phyloP scores from a whole-genome alignment of 2,113 vertebrate species.

The Bubo blakistoni region DNA sequence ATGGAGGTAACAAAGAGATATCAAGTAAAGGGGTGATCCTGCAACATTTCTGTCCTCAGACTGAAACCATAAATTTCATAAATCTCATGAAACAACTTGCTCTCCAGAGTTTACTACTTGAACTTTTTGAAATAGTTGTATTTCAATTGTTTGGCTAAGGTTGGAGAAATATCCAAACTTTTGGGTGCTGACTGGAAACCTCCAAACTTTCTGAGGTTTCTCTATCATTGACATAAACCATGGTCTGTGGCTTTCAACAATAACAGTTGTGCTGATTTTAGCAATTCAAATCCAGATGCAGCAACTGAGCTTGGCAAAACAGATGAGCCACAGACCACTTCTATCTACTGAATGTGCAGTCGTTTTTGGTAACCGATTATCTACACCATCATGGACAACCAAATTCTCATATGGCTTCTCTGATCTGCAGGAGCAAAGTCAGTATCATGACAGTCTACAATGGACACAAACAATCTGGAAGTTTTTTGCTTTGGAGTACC shows the following conservation, averaged over 20 bases:
- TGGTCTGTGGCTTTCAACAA: slow-evolving; percentile 55
- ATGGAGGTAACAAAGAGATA: background rate
- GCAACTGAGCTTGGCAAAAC: slow-evolving; percentile 9
- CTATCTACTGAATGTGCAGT: background rate
- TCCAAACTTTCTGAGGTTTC: slow-evolving; percentile 45
- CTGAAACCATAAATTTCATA: background rate
- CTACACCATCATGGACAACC: background rate
- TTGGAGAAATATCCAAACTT: background rate
- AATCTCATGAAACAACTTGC: background rate
- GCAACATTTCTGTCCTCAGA: background rate
- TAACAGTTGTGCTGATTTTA: slow-evolving; percentile 54
- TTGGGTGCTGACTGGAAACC: slow-evolving; percentile 41
- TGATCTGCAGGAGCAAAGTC: background rate
- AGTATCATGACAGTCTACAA: background rate
- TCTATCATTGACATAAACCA: slow-evolving; percentile 23
- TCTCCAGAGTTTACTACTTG: background rate
- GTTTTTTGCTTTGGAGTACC: background rate
- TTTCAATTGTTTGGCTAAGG: background rate
- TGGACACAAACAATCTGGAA: background rate
- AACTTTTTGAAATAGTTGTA: background rate
- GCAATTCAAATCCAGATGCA: slow-evolving; percentile 35
- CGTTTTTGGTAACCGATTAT: background rate
- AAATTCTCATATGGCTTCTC: background rate
- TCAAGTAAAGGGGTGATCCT: background rate
- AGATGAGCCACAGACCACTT: slow-evolving; percentile 31